Base-by-base conservation (phyloP, 2,797 vertebrate genomes). In the Melanotaenia trifasciata region DNA sequence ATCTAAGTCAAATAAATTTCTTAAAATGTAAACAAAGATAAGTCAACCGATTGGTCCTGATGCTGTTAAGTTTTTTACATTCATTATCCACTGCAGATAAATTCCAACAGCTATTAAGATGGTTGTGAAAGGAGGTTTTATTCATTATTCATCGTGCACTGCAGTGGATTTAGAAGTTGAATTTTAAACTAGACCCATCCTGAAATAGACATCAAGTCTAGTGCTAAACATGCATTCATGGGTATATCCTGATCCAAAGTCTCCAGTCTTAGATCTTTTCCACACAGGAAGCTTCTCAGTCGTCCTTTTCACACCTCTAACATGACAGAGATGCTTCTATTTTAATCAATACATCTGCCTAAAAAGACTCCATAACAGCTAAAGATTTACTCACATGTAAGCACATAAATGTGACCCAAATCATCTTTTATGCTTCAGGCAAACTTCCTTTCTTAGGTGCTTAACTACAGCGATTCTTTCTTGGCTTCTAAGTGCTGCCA, bases 261-360 rank as follows among this genome's bases (percentile, higher is more conserved):
- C 28, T 32, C 12, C 36, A 10, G 47, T 14, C 38, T 30, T 45
- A 45, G 4, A 1, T 40, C 28, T 58, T 51, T 43, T 62, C 50
- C 53, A 40, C 38, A 16, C 47, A 32, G 5, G 33, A 53, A 51
- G 12, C 47, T n/a, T 59, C 58, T 40, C 26, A 32, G 20, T 14
- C 20, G n/a, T 22, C 4, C 8, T 33, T 50, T 40, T 36, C 24
- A 8, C 56, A 1, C 24, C 0, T 8, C 30, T 28, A 20, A 45
- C 26, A 26, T 10, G 45, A 26, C 36, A 67, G 9, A 47, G 16
- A 33, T 51, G 5, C 60, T 45, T 70, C 30, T 6, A 72, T 67
- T 67, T 53, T 12, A 51, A 40, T 62, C 64, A 72, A 64, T 54
- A 64, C 32, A 58, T 32, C 11, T 22, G 54, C 30, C n/a, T 53